A percentile compares a stretch with the other conserved stretches of the same genome.
These are phyloP conservation scores for Chaunax sp. DNA, from an alignment of 2,797 vertebrate genomes.

Conservation along the genomic window DNA sequence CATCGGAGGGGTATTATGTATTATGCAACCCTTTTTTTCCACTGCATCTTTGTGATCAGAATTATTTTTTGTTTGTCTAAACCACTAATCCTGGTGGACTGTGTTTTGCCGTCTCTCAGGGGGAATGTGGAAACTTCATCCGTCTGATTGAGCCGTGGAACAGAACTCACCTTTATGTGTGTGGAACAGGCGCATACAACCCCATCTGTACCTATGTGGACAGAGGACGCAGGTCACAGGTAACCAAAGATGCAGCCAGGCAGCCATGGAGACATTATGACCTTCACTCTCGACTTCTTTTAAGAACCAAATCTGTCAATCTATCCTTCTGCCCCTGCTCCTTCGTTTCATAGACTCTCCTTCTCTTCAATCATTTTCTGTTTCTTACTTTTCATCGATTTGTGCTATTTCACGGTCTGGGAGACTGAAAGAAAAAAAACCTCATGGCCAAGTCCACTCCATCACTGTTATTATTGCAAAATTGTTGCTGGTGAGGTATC, in stretches of 20 bases:
- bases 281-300: slow-evolving; percentile 45
- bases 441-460: slow-evolving; percentile 17
- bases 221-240: slow-evolving; percentile 96
- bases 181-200: slow-evolving; percentile 98
- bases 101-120: slow-evolving; percentile 80
- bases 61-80: slow-evolving; percentile 29
- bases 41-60: neutral
- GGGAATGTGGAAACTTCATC: slow-evolving; percentile 98
- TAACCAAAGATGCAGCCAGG: slow-evolving; percentile 77
- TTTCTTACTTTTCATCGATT: slow-evolving; percentile 67
- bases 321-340: slow-evolving; percentile 43
- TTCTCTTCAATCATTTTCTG: slow-evolving; percentile 60
- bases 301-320: slow-evolving; percentile 57
- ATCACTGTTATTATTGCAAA: slow-evolving; percentile 55
- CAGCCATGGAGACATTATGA: slow-evolving; percentile 62
- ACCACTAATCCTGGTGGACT: slow-evolving; percentile 36
- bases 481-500: slow-evolving; percentile 50
- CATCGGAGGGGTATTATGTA: slow-evolving; percentile 48
- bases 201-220: slow-evolving; percentile 97
- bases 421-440: slow-evolving; percentile 35
- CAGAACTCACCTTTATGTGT: slow-evolving; percentile 97
- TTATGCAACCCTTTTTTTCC: slow-evolving; percentile 43
- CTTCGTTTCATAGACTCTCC: slow-evolving; percentile 44
- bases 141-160: slow-evolving; percentile 99
- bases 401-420: slow-evolving; percentile 52